phyloP scores from a whole-genome alignment of 2,113 vertebrate genomes.

The Nothoprocta perdicaria region DNA sequence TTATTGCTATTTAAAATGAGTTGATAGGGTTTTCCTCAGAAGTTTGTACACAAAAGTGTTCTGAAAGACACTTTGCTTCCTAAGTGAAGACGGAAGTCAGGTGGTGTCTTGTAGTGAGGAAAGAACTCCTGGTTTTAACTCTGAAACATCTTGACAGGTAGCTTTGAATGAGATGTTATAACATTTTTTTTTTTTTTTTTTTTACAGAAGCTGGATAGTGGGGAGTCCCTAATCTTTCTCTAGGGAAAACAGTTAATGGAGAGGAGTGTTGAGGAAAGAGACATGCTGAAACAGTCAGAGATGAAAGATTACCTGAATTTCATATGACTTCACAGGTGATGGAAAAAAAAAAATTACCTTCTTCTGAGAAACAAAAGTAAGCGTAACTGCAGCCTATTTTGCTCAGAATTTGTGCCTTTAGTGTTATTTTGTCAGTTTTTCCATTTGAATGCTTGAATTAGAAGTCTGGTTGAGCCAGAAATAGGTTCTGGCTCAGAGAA shows the following conservation, averaged over 20 bases:
- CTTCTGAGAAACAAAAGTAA: background rate
- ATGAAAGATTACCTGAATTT: background rate
- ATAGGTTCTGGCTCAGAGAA: background rate
- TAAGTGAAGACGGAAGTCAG: background rate
- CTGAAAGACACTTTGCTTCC: background rate
- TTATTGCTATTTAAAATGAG: background rate
- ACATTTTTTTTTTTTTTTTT: background rate
- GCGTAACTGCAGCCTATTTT: background rate
- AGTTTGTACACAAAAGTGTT: background rate
- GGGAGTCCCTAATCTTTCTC: background rate
- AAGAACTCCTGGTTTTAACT: background rate
- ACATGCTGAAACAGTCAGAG: background rate
- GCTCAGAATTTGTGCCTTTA: background rate
- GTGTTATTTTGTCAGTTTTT: background rate
- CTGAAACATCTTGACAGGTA: background rate
- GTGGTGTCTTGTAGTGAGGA: background rate
- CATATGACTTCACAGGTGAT: background rate
- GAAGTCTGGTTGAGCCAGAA: background rate
- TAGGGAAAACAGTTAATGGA: background rate
- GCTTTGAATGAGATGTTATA: rapidly evolving
- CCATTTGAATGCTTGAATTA: background rate
- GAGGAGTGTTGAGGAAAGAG: background rate
- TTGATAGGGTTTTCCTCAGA: background rate
- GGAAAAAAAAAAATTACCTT: background rate
- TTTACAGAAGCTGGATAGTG: background rate